A percentile compares a stretch with the other conserved stretches of the same genome.
Evolutionary conservation across 1,140 invertebrate genomes (phyloP).

Genomic region (Ruditapes philippinarum): DNA sequence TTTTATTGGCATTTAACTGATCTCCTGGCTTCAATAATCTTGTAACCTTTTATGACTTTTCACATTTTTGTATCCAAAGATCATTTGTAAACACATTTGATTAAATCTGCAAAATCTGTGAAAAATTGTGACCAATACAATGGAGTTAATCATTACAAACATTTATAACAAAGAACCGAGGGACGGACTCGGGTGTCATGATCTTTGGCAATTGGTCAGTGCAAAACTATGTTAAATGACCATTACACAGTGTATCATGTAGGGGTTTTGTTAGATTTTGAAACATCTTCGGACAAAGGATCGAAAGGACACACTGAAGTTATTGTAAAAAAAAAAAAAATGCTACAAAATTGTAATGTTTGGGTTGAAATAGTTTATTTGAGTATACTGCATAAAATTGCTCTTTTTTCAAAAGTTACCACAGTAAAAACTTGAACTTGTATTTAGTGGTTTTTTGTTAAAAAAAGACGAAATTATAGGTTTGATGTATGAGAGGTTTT

Average conservation of each 20-base stretch:
- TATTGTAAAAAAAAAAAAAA: background rate
- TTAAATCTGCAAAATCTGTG: constrained; percentile 6
- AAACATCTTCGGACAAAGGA: background rate
- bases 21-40: background rate
- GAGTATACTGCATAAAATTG: background rate
- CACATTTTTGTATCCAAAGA: background rate
- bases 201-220: background rate
- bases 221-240: constrained; percentile 3
- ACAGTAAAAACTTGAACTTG: background rate
- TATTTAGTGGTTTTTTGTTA: background rate
- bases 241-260: background rate
- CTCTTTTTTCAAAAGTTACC: background rate
- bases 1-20: background rate
- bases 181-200: background rate
- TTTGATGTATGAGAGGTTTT: background rate
- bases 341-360: constrained; percentile 26
- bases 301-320: background rate
- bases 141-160: constrained; percentile 10
- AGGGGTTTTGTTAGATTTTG: background rate
- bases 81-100: constrained; percentile 27
- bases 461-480: background rate
- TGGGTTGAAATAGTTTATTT: background rate
- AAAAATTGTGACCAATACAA: constrained; percentile 9
- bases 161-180: constrained; percentile 15
- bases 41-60: background rate